Conservation (phyloP, 92 coral and sea anemone genomes). For the Parazoanthus atlanticus region DNA sequence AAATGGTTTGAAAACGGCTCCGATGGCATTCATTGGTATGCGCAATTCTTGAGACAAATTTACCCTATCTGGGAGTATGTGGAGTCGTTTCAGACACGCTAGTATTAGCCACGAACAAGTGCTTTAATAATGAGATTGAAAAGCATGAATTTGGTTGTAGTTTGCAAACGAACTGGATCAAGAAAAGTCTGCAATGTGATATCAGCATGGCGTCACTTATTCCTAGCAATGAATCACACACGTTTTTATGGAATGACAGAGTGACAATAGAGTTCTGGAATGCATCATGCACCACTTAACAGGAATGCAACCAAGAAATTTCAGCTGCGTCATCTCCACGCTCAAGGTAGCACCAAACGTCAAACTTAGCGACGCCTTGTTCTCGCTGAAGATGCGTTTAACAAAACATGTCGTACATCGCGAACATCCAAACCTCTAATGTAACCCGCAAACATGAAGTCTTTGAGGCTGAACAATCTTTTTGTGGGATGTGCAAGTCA, state of each 20-base stretch:
- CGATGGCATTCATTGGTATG: constrained; percentile 93
- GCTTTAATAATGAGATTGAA: not conserved
- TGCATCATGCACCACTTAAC: constrained; percentile 39
- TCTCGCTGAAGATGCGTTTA: not conserved
- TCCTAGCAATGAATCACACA: constrained; percentile 32
- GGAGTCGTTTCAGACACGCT: constrained; percentile 14
- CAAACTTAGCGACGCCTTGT: not conserved
- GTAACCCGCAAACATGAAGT: not conserved
- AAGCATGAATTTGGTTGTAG: not conserved
- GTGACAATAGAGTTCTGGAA: constrained; percentile 31
- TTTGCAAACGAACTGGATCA: constrained; percentile 1
- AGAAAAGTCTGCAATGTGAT: not conserved
- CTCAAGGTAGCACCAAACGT: constrained; percentile 18
- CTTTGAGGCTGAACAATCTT: constrained; percentile 14
- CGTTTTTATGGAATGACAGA: constrained; percentile 28
- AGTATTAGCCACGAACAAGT: not conserved
- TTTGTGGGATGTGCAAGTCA: constrained; percentile 29
- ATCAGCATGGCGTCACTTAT: constrained; percentile 34
- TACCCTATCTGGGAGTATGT: constrained; percentile 32
- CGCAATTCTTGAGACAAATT: constrained; percentile 40
- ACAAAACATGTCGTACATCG: not conserved
- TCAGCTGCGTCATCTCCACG: constrained; percentile 21
- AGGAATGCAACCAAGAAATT: constrained; percentile 30
- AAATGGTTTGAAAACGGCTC: constrained; percentile 38
- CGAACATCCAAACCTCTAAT: not conserved